A percentile compares a stretch with the other conserved stretches of the same genome.
Evolutionary conservation across 1,140 invertebrate species (phyloP).

Genomic region (Trachymyrmex cornetzi): DNA sequence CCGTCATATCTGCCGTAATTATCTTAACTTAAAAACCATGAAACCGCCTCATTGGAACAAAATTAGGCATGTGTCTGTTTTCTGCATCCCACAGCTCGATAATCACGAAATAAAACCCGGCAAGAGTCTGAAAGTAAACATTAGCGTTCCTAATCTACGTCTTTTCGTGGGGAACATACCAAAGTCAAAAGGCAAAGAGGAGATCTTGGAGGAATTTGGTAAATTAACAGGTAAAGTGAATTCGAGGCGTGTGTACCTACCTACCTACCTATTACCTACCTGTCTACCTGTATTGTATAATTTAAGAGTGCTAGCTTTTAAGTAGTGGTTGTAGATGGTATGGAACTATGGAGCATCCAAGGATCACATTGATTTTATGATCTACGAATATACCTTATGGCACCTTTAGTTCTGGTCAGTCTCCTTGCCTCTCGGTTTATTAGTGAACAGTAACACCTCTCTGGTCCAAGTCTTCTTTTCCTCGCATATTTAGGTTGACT

Average conservation of each 20-base stretch:
- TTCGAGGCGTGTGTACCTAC: slow-evolving; percentile 88
- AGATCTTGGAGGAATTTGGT: slow-evolving; percentile 99
- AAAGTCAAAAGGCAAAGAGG: slow-evolving; percentile 99
- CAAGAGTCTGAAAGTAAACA: slow-evolving; percentile 99
- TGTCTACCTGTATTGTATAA: slow-evolving; percentile 84
- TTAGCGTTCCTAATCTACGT: slow-evolving; percentile 99
- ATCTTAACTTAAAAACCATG: slow-evolving; percentile 72
- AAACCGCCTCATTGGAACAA: slow-evolving; percentile 83
- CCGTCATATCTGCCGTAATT: slow-evolving; percentile 70
- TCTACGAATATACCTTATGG: slow-evolving; percentile 77
- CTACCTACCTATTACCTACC: slow-evolving; percentile 86
- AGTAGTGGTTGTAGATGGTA: slow-evolving; percentile 86
- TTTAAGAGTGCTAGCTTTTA: slow-evolving; percentile 87
- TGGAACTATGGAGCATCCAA: slow-evolving; percentile 84
- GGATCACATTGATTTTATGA: slow-evolving; percentile 66
- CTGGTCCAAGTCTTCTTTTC: slow-evolving; percentile 87
- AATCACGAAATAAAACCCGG: slow-evolving; percentile 99
- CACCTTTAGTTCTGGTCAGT: slow-evolving; percentile 86
- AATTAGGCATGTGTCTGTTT: slow-evolving; percentile 90
- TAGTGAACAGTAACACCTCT: slow-evolving; percentile 87
- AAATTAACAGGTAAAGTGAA: slow-evolving; percentile 99
- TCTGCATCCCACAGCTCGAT: slow-evolving; percentile 97
- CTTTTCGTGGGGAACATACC: slow-evolving; percentile 99
- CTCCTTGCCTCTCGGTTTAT: slow-evolving; percentile 88
- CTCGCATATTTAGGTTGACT: slow-evolving; percentile 86